Percentiles rank a stretch among this genome's conserved stretches.
These are phyloP conservation scores for Pelagia noctiluca DNA, from an alignment of 30 jellyfish, hydroid and myxozoan genomes.

Conservation along the genomic window DNA sequence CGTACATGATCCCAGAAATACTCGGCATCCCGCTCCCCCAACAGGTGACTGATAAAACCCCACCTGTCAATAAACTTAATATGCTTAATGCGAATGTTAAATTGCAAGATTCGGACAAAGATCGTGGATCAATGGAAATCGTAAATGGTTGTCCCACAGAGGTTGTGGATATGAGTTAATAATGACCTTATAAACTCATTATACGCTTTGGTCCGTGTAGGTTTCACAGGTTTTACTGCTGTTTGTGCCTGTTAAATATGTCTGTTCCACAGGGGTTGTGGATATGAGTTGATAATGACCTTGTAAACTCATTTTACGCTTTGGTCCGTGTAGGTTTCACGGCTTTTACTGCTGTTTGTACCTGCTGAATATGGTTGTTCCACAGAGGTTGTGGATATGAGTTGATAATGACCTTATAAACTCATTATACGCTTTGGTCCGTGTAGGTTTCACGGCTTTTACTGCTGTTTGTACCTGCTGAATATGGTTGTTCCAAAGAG, in stretches of 20 bases:
- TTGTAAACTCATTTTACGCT: no score
- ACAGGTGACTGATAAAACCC: conserved; percentile 41
- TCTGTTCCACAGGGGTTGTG: background rate
- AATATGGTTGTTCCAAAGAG: background rate
- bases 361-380: background rate
- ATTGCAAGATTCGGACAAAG: conserved; percentile 1
- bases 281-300: background rate
- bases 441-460: no score
- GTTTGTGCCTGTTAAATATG: no score
- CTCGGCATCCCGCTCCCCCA: conserved; percentile 74
- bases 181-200: no score
- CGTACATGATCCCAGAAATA: conserved; percentile 85
- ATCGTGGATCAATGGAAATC: conserved; percentile 25
- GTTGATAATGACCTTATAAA: no score
- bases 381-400: background rate
- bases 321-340: no score
- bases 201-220: no score
- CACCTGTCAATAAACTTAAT: conserved; percentile 64
- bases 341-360: no score
- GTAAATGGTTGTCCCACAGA: background rate
- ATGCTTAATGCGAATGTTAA: conserved; percentile 62
- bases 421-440: no score
- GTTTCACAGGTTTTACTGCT: no score
- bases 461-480: no score
- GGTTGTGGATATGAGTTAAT: background rate